phyloP scores from a whole-genome alignment of 2,113 vertebrate genomes.

The Channa argus region DNA sequence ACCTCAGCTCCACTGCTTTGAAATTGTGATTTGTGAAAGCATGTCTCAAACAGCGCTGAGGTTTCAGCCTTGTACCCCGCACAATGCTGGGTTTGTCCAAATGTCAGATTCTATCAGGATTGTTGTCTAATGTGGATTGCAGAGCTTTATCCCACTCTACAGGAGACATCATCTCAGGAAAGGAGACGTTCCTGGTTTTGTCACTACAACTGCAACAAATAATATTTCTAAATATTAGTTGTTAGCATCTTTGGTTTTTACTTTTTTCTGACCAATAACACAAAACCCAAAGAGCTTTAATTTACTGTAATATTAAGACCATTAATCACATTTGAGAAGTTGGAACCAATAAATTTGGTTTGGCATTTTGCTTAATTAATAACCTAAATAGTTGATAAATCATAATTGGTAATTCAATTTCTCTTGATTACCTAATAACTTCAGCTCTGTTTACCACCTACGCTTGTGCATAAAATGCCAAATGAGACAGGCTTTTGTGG shows the following conservation, averaged over 20 bases:
- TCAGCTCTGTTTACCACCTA: background rate
- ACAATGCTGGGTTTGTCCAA: conserved; percentile 62
- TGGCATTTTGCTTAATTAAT: conserved; percentile 6
- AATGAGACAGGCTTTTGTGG: background rate
- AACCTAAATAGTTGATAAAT: background rate
- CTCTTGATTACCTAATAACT: background rate
- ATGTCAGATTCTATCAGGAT: conserved; percentile 72
- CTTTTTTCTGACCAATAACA: no score
- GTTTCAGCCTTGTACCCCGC: conserved; percentile 36
- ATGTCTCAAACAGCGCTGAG: conserved; percentile 52
- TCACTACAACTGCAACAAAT: background rate
- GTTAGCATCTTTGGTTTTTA: no score
- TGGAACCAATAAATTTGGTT: background rate
- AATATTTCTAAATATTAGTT: no score
- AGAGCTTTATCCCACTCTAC: conserved; percentile 64
- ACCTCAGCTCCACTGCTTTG: conserved; percentile 36
- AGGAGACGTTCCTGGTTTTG: background rate
- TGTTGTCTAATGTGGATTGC: conserved; percentile 47
- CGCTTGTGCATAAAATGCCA: background rate
- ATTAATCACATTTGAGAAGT: background rate
- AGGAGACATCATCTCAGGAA: conserved; percentile 17
- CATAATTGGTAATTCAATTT: background rate
- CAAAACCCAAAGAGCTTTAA: no score
- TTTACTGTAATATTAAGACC: background rate
- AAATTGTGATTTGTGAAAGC: conserved; percentile 69